phyloP scores from a whole-genome alignment of 1,140 invertebrate species.

The Sitodiplosis mosellana region DNA sequence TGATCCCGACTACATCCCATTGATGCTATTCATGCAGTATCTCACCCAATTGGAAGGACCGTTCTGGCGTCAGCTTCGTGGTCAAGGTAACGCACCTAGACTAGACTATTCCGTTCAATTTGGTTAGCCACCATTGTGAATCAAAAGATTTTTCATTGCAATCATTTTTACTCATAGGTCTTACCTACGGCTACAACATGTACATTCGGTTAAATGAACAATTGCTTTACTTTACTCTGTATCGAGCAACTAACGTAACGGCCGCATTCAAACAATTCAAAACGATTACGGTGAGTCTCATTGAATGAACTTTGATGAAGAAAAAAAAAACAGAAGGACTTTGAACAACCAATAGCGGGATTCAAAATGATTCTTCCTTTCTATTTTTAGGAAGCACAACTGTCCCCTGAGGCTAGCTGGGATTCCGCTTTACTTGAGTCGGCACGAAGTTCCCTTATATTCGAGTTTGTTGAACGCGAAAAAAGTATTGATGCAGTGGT shows the following conservation, averaged over 20 bases:
- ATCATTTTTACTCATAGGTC: constrained; percentile 36
- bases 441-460: constrained; percentile 67
- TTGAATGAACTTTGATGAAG: neutral
- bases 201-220: constrained; percentile 42
- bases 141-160: no score
- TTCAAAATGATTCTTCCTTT: no score
- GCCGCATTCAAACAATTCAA: constrained; percentile 59
- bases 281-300: constrained; percentile 45
- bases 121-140: no score
- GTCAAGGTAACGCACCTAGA: constrained; percentile 34
- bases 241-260: constrained; percentile 52
- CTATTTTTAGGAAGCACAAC: constrained; percentile 43
- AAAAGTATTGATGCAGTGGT: constrained; percentile 56
- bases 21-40: constrained; percentile 68
- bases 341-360: no score
- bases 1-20: constrained; percentile 46
- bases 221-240: constrained; percentile 48
- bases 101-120: no score
- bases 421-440: constrained; percentile 58
- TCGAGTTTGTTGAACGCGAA: constrained; percentile 63
- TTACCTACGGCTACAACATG: constrained; percentile 63
- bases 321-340: no score
- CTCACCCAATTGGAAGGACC: constrained; percentile 77
- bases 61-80: constrained; percentile 70
- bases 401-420: constrained; percentile 38